These are phyloP conservation scores for Plectrocnemia conspersa DNA, from an alignment of 1,140 invertebrate genomes.

Conservation along the genomic window DNA sequence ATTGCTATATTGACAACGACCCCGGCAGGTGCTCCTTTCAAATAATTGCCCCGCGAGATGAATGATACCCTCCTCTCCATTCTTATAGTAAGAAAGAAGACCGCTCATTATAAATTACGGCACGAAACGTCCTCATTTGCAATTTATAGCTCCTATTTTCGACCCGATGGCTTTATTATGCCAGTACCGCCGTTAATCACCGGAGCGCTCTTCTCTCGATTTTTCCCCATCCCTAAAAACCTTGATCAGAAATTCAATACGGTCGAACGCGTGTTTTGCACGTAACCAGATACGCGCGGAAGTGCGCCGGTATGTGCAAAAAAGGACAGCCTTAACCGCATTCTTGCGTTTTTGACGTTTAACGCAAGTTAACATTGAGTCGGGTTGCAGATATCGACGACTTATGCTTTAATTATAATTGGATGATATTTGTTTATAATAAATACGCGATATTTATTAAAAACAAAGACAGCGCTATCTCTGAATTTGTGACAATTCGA, in stretches of 20 bases:
- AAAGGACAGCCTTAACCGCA: constrained; percentile 1
- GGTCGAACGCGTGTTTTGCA: constrained; percentile 12
- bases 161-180: constrained; percentile 20
- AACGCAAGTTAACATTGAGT: too few species aligned
- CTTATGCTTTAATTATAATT: too few species aligned
- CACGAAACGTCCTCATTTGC: constrained; percentile 10
- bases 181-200: constrained; percentile 3
- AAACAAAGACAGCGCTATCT: too few species aligned
- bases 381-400: too few species aligned
- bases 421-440: too few species aligned
- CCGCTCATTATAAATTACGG: constrained; percentile 8
- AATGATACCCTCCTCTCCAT: constrained; percentile 4
- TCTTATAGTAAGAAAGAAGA: background rate
- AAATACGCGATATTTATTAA: too few species aligned
- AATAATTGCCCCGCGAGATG: background rate
- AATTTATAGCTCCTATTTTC: constrained; percentile 19
- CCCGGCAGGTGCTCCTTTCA: constrained; percentile 6
- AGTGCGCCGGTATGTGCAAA: constrained; percentile 3
- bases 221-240: background rate
- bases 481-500: too few species aligned
- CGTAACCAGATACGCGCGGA: constrained; percentile 11
- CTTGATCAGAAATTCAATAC: background rate
- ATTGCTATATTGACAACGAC: too few species aligned
- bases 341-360: too few species aligned
- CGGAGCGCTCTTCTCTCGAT: background rate